Evolutionary conservation across 2,113 vertebrate species (phyloP), one percentile per base, ranked within the genome.

Genomic region (Dinomys branickii): DNA sequence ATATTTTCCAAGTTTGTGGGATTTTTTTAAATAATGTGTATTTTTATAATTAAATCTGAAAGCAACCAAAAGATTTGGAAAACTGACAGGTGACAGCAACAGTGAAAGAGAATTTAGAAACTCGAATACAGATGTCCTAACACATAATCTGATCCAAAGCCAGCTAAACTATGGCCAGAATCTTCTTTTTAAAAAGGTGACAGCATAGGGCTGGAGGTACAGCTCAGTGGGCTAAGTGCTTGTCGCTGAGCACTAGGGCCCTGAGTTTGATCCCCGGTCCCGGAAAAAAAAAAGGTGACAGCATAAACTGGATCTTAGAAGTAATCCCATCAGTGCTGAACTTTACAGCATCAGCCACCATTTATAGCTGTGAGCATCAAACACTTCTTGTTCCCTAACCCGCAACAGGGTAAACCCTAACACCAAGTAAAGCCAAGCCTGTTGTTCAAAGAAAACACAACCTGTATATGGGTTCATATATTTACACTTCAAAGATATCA

Each of bases 41-140:
- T 81, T 93, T 87, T 91, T 84, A 81, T 65, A 73, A 84, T 65
- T 88, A 69, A 92, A 81, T 44, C 89, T 84, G 65, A 92, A 59
- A 77, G 17, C 16, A 82, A 50, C n/a, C 30, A 47, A 38, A 81
- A 85, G 24, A 59, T 38, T 9, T 71, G 17, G 26, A 93, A 96
- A 96, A 88, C 4, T 87, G 26, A 90, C 75, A 78, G 14, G 3
- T 54, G 1, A 92, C 81, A 86, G 10, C 61, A 9, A 83, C 20
- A 91, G 3, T 73, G 16, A 94, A 92, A 35, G 33, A 81, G 26
- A 94, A 90, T 11, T 71, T 13, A 44, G 47, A 41, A 75, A 69
- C 78, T 56, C 16, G 59, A 47, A 81, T 13, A 33, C n/a, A 58
- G n/a, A 56, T 63, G 11, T 26, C 77, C 78, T 78, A 88, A 88